Evolutionary conservation across 2,888 invertebrate genomes (phyloP).

Genomic region (Esperia sulphurella): DNA sequence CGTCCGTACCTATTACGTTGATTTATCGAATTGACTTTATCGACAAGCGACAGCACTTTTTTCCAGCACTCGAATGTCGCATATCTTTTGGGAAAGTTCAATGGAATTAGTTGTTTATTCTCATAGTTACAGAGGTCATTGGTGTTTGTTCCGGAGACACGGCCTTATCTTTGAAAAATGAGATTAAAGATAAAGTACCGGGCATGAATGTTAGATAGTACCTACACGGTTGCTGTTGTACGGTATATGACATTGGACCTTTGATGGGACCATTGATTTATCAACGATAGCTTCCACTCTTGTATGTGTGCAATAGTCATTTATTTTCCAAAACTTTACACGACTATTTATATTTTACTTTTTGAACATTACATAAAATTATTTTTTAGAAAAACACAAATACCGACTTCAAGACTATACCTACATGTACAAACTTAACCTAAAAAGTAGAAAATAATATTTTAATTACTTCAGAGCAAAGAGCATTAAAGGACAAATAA

Average conservation of each 20-base stretch:
- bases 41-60: conserved; percentile 49
- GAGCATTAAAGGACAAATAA: too few relatives aligned
- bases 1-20: conserved; percentile 44
- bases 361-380: too few relatives aligned
- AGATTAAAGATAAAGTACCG: conserved; percentile 58
- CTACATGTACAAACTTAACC: too few relatives aligned
- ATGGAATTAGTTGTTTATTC: conserved; percentile 33
- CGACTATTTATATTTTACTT: too few relatives aligned
- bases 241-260: conserved; percentile 3
- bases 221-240: conserved; percentile 19
- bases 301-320: not conserved
- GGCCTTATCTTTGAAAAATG: conserved; percentile 60
- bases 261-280: not conserved
- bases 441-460: too few relatives aligned
- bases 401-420: too few relatives aligned
- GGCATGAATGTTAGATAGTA: conserved; percentile 22
- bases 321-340: not conserved
- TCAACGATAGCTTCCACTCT: not conserved
- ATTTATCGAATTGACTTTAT: conserved; percentile 67
- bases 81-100: conserved; percentile 23
- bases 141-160: conserved; percentile 29
- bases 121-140: conserved; percentile 26
- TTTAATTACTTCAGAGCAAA: too few relatives aligned
- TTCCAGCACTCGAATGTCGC: conserved; percentile 34
- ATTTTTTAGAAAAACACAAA: too few relatives aligned